Conservation (phyloP, 2,797 vertebrate species). For the Urocyon cinereoargenteus region DNA sequence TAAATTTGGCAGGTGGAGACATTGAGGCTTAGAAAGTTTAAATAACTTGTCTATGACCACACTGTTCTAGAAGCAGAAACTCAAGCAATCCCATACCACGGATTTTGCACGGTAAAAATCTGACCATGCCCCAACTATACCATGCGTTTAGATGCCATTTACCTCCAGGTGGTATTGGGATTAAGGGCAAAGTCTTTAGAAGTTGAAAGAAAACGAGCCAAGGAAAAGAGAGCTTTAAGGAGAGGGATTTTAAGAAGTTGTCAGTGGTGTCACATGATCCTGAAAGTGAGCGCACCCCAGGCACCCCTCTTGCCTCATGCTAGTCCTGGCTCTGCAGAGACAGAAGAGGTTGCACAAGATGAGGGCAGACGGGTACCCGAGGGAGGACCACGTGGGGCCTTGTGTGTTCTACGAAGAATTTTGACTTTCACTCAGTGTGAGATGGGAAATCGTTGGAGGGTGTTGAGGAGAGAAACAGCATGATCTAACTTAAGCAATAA, state of each 20-base stretch:
- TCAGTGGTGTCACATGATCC: not conserved
- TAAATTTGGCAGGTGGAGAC: not conserved
- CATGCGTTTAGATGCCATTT: not conserved
- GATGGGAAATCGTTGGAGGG: not conserved
- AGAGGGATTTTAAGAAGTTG: not conserved
- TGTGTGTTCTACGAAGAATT: not conserved
- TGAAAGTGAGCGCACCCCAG: not conserved
- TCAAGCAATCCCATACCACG: not conserved
- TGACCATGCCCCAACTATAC: not conserved
- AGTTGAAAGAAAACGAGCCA: not conserved
- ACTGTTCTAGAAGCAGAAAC: conserved; percentile 21
- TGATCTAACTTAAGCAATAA: not conserved
- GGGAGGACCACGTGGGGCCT: not conserved
- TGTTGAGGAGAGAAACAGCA: not conserved
- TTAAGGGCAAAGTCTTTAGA: not conserved
- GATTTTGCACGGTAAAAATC: not conserved
- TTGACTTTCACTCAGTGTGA: not conserved
- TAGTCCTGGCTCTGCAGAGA: not conserved
- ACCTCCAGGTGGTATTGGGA: fast-evolving
- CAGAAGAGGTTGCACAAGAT: not conserved
- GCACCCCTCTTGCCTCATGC: not conserved
- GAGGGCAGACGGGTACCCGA: not conserved
- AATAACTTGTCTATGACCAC: not conserved
- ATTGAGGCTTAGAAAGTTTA: not conserved
- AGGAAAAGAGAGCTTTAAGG: not conserved